Evolutionary conservation across 1,140 invertebrate genomes (phyloP).

Genomic region (Oreohelix idahoensis): DNA sequence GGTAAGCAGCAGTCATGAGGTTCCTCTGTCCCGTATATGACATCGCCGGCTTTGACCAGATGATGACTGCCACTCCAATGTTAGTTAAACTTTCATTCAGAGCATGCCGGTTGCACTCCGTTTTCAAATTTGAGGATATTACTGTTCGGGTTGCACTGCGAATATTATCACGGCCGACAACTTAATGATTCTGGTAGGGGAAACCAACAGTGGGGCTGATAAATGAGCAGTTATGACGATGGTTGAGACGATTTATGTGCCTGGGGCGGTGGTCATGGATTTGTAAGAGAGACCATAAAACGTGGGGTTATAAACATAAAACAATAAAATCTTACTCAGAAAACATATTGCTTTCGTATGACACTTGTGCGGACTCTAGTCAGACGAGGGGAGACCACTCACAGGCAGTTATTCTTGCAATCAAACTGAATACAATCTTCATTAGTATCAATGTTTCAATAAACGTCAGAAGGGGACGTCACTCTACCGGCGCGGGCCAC

Average conservation of each 20-base stretch:
- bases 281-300: not conserved
- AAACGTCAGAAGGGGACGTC: conserved; percentile 4
- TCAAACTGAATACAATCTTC: conserved; percentile 19
- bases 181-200: not conserved
- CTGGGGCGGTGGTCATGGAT: not conserved
- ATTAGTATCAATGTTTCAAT: conserved; percentile 34
- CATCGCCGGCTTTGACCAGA: no score
- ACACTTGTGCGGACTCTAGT: not conserved
- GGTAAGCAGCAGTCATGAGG: no score
- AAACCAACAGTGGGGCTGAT: not conserved
- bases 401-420: conserved; percentile 2
- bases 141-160: no score
- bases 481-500: not conserved
- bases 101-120: no score
- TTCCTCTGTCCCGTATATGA: no score
- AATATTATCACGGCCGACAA: no score
- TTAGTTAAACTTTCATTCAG: no score
- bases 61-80: no score
- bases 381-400: not conserved
- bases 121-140: no score
- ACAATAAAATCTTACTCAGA: not conserved
- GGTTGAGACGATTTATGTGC: not conserved
- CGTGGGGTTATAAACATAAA: not conserved
- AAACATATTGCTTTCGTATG: conserved; percentile 1
- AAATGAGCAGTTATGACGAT: not conserved